Evolutionary conservation across 1,140 invertebrate genomes (phyloP), one percentile per base, ranked within the genome.

Genomic region (Drosophila ambigua): DNA sequence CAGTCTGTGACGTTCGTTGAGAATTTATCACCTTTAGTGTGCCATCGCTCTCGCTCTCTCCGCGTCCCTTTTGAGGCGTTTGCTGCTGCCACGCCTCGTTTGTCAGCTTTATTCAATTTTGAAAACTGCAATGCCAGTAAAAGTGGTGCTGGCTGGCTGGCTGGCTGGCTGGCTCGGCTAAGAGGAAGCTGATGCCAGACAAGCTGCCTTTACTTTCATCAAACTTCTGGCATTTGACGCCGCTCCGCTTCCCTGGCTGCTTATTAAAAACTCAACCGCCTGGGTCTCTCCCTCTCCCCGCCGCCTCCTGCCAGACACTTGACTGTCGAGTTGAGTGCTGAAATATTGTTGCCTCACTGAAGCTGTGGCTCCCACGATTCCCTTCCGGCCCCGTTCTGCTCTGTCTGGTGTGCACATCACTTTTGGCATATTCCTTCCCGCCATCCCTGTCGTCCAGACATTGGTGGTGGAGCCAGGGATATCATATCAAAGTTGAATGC

Each of bases 211-310:
- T 64, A 66, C 79, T 78, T 83, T 82, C 79, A 83, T 79, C 71
- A 82, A 72, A 71, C 75, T 79, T 83, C 64, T 77, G 61, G 54
- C 75, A 65, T 72, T 53, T 67, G 77, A 69, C 64, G 67, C 67
- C 67, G 67, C 31, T 26, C 4, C 35, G 4, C 35, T 20, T 8
- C 35, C 13, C 64, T 69, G 67, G 67, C 65, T 69, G 67, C 77
- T 83, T 83, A 83, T 83, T 84, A 83, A 84, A 83, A 84, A 79
- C 75, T 57, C 64, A 57, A 48, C 68, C 64, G 66, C 65, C 54
- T 57, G 50, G 64, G 48, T n/a, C 26, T 41, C 20, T 16, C 4
- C 50, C 28, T 28, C 31, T 11, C 11, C 20, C 15, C n/a, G 15
- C 16, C 8, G 9, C 5, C n/a, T 20, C 49, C 45, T 28, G 2